These are phyloP conservation scores for Heloderma charlesbogerti DNA, from an alignment of 2,113 vertebrate genomes.

Conservation along the genomic window DNA sequence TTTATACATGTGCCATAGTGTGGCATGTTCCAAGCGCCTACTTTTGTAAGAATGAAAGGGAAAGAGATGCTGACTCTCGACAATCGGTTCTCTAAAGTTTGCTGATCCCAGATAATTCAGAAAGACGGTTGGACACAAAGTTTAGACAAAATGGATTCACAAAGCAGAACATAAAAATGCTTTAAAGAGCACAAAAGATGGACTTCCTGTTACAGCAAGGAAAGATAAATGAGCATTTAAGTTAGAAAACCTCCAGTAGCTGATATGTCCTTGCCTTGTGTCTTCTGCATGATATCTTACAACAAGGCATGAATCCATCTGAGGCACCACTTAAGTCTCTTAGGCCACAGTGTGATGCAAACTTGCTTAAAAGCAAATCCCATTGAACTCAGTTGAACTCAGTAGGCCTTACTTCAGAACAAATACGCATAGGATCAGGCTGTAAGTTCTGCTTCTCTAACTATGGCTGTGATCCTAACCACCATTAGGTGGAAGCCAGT, in stretches of 20 bases:
- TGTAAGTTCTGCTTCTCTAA: neutral
- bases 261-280: neutral
- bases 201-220: neutral
- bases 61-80: neutral
- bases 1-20: neutral
- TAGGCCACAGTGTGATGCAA: neutral
- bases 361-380: neutral
- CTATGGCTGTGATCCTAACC: neutral
- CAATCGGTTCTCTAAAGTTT: neutral
- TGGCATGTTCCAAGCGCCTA: neutral
- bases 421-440: too few relatives aligned
- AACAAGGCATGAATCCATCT: neutral
- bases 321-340: neutral
- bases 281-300: neutral
- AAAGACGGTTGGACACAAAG: neutral
- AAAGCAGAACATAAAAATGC: neutral
- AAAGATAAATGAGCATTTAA: neutral
- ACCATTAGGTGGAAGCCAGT: neutral
- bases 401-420: neutral
- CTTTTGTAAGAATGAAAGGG: neutral
- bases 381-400: neutral
- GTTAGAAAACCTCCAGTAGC: neutral
- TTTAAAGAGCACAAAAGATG: neutral
- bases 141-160: neutral
- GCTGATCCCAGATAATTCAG: neutral